phyloP scores from a whole-genome alignment of 2,888 invertebrate genomes.

The Dione juno region DNA sequence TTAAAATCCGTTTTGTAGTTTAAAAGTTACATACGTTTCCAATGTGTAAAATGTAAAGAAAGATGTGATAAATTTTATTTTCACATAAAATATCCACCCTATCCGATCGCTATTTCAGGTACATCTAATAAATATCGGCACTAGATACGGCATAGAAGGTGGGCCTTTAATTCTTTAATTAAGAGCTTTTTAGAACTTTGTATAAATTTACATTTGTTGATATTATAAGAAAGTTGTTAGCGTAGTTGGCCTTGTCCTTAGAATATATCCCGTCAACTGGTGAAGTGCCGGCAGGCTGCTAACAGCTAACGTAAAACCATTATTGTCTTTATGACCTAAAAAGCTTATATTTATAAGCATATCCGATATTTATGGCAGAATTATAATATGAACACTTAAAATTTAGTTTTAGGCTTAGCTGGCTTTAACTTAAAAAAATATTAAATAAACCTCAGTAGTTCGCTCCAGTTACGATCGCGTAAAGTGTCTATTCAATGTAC shows the following conservation, averaged over 20 bases:
- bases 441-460: slow-evolving; percentile 34
- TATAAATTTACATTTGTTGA: slow-evolving; percentile 12
- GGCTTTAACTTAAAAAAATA: slow-evolving; percentile 35
- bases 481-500: slow-evolving; percentile 57
- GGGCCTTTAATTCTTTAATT: no score
- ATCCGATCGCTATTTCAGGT: not conserved
- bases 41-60: no score
- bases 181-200: not conserved
- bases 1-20: no score
- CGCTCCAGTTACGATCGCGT: slow-evolving; percentile 44
- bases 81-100: not conserved
- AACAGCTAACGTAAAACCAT: not conserved
- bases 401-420: slow-evolving; percentile 26
- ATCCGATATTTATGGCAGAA: not conserved
- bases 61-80: no score
- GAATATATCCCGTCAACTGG: not conserved
- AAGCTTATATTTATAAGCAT: not conserved
- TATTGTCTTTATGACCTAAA: not conserved
- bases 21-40: no score
- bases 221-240: not conserved
- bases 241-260: not conserved
- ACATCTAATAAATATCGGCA: not conserved
- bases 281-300: not conserved
- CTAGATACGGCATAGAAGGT: not conserved
- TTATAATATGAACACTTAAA: slow-evolving; percentile 20